Evolutionary conservation across 2,888 invertebrate species (phyloP).

Genomic region (Phyllotreta striolata): DNA sequence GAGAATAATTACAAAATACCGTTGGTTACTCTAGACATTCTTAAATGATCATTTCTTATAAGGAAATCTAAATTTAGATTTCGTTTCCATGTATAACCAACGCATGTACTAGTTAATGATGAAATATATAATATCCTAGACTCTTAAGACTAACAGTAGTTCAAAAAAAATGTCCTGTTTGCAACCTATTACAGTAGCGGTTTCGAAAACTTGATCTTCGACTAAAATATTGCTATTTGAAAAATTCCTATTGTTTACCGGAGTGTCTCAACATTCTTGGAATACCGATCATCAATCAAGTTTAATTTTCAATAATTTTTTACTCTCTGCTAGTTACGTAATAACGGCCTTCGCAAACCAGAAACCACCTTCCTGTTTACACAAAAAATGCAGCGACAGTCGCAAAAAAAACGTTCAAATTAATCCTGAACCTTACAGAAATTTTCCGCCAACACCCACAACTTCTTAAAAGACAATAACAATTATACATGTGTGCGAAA

Average conservation of each 20-base stretch:
- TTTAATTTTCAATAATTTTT: too few species aligned
- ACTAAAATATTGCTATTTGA: too few species aligned
- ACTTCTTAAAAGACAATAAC: conserved; percentile 9
- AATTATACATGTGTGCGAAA: conserved; percentile 17
- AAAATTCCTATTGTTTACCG: too few species aligned
- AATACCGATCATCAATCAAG: too few species aligned
- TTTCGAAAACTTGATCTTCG: conserved; percentile 9
- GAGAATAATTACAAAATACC: conserved; percentile 51
- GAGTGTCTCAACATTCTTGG: too few species aligned
- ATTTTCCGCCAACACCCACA: conserved; percentile 2
- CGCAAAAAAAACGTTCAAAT: too few species aligned
- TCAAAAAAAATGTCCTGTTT: conserved; percentile 24
- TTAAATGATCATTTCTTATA: conserved; percentile 47
- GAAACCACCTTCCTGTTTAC: too few species aligned
- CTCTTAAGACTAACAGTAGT: conserved; percentile 36
- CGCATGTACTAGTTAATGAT: conserved; percentile 42
- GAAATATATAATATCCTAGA: conserved; percentile 36
- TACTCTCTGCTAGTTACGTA: too few species aligned
- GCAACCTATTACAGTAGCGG: neutral
- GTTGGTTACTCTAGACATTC: conserved; percentile 49
- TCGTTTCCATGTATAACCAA: conserved; percentile 36
- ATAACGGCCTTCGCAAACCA: too few species aligned
- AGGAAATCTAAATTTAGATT: conserved; percentile 47
- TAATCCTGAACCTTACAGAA: too few species aligned
- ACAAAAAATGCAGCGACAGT: too few species aligned